phyloP scores from a whole-genome alignment of 2,113 vertebrate species.

The Maccullochella peelii region DNA sequence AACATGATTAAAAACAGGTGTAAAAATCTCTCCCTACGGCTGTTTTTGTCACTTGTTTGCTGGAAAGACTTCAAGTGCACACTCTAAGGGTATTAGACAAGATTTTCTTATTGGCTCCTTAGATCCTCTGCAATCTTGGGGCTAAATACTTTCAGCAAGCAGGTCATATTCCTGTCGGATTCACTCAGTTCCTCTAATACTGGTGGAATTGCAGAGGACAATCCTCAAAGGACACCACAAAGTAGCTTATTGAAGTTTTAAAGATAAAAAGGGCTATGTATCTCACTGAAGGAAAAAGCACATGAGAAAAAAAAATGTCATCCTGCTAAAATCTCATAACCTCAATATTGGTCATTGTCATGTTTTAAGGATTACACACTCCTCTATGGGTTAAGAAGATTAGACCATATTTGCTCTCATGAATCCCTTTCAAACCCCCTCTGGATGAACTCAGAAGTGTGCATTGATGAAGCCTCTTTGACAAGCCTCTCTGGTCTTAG shows the following conservation, averaged over 20 bases:
- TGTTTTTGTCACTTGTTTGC: background rate
- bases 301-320: conserved; percentile 8
- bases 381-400: conserved; percentile 43
- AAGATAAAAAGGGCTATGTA: conserved; percentile 32
- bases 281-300: conserved; percentile 9
- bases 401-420: conserved; percentile 33
- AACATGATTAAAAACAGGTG: background rate
- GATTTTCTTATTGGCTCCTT: conserved; percentile 25
- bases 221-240: conserved; percentile 47
- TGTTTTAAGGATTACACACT: conserved; percentile 43
- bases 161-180: conserved; percentile 10
- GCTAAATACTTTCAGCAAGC: conserved; percentile 40
- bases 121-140: conserved; percentile 22
- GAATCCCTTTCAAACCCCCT: conserved; percentile 19
- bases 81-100: conserved; percentile 1
- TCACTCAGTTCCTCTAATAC: conserved; percentile 24
- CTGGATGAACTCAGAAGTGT: conserved; percentile 33
- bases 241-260: conserved; percentile 54
- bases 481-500: background rate
- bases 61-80: background rate
- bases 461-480: conserved; percentile 7
- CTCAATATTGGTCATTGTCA: conserved; percentile 39
- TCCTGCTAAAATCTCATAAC: conserved; percentile 42
- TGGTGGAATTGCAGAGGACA: conserved; percentile 26
- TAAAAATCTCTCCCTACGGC: background rate